phyloP scores from a whole-genome alignment of 64 coral and sea anemone genomes.

The Pachyseris speciosa region DNA sequence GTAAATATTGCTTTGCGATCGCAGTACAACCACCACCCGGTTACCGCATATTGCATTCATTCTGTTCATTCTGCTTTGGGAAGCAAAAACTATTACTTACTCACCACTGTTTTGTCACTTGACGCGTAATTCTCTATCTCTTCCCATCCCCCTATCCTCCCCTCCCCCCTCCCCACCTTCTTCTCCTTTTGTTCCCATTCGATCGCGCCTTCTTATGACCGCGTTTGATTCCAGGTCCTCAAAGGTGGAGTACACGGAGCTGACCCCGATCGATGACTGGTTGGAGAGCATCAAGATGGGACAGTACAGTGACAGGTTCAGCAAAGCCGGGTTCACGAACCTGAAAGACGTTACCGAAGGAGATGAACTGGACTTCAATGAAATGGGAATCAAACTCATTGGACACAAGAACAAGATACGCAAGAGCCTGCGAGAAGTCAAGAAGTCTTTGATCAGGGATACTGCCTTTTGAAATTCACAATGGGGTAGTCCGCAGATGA shows the following conservation, averaged over 20 bases:
- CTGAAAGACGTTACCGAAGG: constrained; percentile 56
- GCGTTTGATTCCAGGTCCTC: constrained; percentile 49
- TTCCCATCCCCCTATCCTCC: background rate
- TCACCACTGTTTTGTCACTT: too few species aligned
- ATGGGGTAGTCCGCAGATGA: background rate
- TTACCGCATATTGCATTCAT: too few species aligned
- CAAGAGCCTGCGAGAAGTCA: constrained; percentile 85
- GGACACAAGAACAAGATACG: constrained; percentile 94
- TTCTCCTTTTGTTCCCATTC: background rate
- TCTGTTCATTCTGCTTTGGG: background rate
- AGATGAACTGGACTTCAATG: constrained; percentile 78
- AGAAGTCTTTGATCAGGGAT: constrained; percentile 43
- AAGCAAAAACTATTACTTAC: background rate
- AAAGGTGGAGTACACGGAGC: constrained; percentile 62
- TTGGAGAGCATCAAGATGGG: constrained; percentile 93
- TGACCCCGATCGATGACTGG: constrained; percentile 85
- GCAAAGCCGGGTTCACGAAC: constrained; percentile 68
- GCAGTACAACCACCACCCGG: too few species aligned
- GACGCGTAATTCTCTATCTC: too few species aligned
- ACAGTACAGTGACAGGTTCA: constrained; percentile 73
- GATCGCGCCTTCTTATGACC: background rate
- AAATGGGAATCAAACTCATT: constrained; percentile 87
- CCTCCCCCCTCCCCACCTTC: background rate
- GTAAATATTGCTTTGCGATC: too few species aligned
- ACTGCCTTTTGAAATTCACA: background rate